These are phyloP conservation scores for Crotalus tigris DNA, from an alignment of 2,113 vertebrate genomes.

Conservation along the genomic window DNA sequence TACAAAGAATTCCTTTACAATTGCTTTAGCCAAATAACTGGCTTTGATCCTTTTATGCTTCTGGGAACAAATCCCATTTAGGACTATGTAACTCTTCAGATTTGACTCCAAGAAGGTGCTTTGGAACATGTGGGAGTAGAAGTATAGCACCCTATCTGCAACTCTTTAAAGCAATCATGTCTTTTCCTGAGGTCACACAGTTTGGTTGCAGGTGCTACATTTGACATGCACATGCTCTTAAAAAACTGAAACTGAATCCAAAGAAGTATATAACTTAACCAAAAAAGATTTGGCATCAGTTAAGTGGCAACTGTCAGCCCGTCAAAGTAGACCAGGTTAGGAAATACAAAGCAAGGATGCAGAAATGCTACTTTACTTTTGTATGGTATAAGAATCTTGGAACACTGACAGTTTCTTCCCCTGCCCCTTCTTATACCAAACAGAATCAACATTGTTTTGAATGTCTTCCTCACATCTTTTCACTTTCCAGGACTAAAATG, in stretches of 20 bases:
- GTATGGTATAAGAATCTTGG: background rate
- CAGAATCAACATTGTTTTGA: background rate
- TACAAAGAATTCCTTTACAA: constrained; percentile 32
- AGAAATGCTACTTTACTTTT: background rate
- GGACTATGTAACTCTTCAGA: background rate
- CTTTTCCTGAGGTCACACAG: background rate
- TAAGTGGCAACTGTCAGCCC: background rate
- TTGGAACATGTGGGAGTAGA: background rate
- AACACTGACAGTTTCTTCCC: background rate
- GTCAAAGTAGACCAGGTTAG: background rate
- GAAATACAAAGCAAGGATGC: background rate
- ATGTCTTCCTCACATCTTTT: background rate
- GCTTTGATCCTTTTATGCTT: background rate
- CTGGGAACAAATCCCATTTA: background rate
- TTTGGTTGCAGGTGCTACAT: background rate
- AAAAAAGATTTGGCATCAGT: background rate
- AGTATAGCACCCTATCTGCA: background rate
- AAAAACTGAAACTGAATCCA: background rate
- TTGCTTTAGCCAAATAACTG: constrained; percentile 31
- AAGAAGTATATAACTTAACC: background rate
- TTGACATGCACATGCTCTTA: background rate
- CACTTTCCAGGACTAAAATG: background rate
- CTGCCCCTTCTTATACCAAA: background rate
- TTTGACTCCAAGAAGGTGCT: background rate
- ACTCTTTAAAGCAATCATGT: background rate